Evolutionary conservation across 2,113 vertebrate species (phyloP).

Genomic region (Sarotherodon lohbergeri): DNA sequence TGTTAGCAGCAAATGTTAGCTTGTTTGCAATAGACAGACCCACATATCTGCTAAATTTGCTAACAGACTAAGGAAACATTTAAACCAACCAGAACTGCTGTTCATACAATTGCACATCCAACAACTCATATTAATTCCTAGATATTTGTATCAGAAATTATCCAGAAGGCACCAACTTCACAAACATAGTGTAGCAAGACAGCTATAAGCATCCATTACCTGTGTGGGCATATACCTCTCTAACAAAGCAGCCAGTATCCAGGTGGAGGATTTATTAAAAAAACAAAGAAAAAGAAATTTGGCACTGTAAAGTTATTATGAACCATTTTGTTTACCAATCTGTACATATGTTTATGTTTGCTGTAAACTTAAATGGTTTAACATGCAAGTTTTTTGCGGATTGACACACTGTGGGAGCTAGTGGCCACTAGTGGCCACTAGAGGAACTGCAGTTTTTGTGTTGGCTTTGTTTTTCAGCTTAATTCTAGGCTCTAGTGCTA

Average conservation of each 20-base stretch:
- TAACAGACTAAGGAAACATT: neutral
- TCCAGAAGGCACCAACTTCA: neutral
- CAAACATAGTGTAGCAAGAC: neutral
- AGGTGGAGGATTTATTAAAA: neutral
- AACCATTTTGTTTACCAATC: accelerated
- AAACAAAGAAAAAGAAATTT: neutral
- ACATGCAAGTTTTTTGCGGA: neutral
- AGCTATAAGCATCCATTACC: neutral
- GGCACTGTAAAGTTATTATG: neutral
- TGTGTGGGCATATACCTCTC: neutral
- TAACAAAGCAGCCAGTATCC: neutral
- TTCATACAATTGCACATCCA: neutral
- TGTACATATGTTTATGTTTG: neutral
- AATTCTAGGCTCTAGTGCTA: accelerated
- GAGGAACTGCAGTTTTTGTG: neutral
- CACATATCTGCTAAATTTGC: neutral
- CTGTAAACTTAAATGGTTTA: neutral
- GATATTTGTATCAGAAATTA: neutral
- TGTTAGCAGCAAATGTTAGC: neutral
- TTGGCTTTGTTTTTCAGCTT: neutral
- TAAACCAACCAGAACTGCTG: neutral
- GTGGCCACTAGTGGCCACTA: neutral
- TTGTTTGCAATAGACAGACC: neutral
- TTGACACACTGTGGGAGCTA: neutral
- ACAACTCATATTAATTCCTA: neutral